These are phyloP conservation scores for Halichondria panicea DNA, from an alignment of 37 sponge, comb jelly and placozoan species.

Conservation along the genomic window DNA sequence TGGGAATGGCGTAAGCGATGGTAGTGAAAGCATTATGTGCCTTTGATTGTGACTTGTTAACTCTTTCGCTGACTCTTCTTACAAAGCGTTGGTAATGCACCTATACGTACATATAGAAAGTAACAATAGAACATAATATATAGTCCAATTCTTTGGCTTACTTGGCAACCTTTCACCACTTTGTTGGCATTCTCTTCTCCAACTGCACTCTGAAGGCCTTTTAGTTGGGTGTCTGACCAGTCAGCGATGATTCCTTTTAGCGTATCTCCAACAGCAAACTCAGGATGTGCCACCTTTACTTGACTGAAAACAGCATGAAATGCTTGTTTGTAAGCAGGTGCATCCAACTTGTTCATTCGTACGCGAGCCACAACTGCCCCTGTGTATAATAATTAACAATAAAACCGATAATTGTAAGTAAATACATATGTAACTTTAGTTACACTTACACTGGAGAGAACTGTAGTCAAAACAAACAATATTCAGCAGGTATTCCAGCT, in stretches of 20 bases:
- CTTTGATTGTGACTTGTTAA: constrained; percentile 9
- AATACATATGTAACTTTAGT: neutral
- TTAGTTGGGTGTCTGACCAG: constrained; percentile 33
- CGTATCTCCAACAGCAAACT: constrained; percentile 33
- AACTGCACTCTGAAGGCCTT: constrained; percentile 24
- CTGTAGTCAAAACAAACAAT: constrained; percentile 18
- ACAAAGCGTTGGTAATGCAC: constrained; percentile 34
- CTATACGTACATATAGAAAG: neutral
- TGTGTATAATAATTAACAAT: neutral
- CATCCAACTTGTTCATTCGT: constrained; percentile 20
- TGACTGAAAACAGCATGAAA: constrained; percentile 21
- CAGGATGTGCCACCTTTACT: constrained; percentile 11
- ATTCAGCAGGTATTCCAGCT: constrained; percentile 33
- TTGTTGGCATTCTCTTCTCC: constrained; percentile 24
- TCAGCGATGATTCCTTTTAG: constrained; percentile 34
- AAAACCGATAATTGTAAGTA: neutral
- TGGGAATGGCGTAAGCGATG: constrained; percentile 19
- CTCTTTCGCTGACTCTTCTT: constrained; percentile 20
- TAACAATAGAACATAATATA: neutral
- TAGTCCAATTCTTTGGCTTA: neutral
- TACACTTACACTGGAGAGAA: constrained; percentile 23
- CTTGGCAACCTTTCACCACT: constrained; percentile 38
- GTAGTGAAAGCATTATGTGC: constrained; percentile 36
- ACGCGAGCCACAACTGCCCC: constrained; percentile 46
- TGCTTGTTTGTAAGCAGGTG: constrained; percentile 5